phyloP scores from a whole-genome alignment of 2,888 invertebrate genomes.

The Eristalis tenax region DNA sequence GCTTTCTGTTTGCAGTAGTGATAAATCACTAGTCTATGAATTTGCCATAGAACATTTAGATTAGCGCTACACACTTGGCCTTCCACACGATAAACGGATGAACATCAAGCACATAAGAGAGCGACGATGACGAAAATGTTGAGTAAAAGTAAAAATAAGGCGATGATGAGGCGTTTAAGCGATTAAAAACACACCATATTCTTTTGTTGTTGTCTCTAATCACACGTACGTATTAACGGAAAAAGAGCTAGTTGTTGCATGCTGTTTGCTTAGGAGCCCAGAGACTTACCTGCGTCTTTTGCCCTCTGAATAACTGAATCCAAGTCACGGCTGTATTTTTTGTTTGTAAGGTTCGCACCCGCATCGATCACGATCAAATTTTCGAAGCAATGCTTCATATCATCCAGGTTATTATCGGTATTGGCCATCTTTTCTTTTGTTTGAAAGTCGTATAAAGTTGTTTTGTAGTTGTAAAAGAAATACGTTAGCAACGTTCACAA shows the following conservation, averaged over 20 bases:
- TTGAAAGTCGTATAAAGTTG: slow-evolving; percentile 57
- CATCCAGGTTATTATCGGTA: slow-evolving; percentile 75
- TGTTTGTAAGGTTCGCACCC: slow-evolving; percentile 96
- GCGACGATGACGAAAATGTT: slow-evolving; percentile 6
- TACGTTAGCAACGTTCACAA: slow-evolving; percentile 42
- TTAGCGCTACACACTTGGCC: slow-evolving; percentile 68
- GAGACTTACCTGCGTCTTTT: slow-evolving; percentile 90
- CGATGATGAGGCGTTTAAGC: slow-evolving; percentile 49
- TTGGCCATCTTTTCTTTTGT: slow-evolving; percentile 69
- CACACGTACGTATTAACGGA: too few relatives aligned
- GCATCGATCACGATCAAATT: slow-evolving; percentile 95
- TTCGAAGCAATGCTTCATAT: slow-evolving; percentile 91
- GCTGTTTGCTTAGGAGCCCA: not conserved
- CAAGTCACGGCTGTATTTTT: slow-evolving; percentile 95
- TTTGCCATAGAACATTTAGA: slow-evolving; percentile 60
- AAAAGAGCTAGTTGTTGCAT: slow-evolving; percentile 37
- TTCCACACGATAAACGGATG: slow-evolving; percentile 34
- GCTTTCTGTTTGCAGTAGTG: slow-evolving; percentile 29
- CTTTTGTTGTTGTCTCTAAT: slow-evolving; percentile 14
- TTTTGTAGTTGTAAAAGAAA: slow-evolving; percentile 22
- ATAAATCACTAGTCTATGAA: slow-evolving; percentile 54
- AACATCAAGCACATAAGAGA: slow-evolving; percentile 27
- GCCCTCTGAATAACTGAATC: slow-evolving; percentile 95
- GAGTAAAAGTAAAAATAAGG: slow-evolving; percentile 62
- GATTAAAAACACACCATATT: slow-evolving; percentile 14